Evolutionary conservation across 2,113 vertebrate species (phyloP), one percentile per base, ranked within the genome.

Genomic region (Zingel zingel): DNA sequence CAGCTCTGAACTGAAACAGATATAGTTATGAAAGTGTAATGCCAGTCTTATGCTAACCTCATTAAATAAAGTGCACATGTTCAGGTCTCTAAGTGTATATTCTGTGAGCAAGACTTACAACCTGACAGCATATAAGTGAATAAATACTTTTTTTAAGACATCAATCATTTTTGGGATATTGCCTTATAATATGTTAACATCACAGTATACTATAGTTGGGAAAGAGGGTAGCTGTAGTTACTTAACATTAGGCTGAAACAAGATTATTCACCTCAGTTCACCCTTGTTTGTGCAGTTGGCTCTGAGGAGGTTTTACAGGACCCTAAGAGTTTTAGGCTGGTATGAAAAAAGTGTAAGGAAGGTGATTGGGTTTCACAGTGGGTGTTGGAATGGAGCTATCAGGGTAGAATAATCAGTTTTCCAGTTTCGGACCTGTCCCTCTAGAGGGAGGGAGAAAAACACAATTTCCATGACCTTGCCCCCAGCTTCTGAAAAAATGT

Each of bases 381-480:
- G 82, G 82, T 72, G 72, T 12, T 78, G 51, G 63, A 86, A 90
- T 79, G 53, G 53, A 83, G 77, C 82, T 56, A 84, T 85, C 83
- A 80, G 39, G 15, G 78, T 13, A 51, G 50, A 74, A 71, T 11
- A 86, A 74, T 86, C 72, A 23, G 74, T 87, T 90, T 83, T 85
- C 78, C 77, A 84, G 53, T 48, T 83, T 65, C 43, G 58, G 70
- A 86, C 53, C 53, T 58, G 36, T 82, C 51, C 39, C 78, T 83
- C 51, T n/a, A 16, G 68, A 71, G 84, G 65, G 59, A 64, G 30
- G 78, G 27, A 82, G 71, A 79, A 74, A 79, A 30, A 63, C 21
- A 53, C 43, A 30, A 53, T 84, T 82, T 76, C 54, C 16, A 39
- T 77, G 88, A 88, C 89, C 89, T 89, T 91, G 88, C 81, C 81